These are phyloP conservation scores for Drosophila lacicola DNA, from an alignment of 2,888 invertebrate genomes.

Conservation along the genomic window DNA sequence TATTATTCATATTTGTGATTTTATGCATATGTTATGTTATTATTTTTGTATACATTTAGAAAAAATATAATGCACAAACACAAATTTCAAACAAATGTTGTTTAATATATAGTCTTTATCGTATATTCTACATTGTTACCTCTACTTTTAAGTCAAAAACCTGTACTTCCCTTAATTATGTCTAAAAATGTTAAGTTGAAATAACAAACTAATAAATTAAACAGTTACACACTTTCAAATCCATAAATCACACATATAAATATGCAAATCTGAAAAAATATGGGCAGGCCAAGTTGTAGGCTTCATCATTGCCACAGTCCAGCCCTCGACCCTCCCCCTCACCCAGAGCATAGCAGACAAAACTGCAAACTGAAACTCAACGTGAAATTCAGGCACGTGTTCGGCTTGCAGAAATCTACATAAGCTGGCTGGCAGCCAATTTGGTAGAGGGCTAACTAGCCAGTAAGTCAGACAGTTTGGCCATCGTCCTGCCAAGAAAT, in stretches of 20 bases:
- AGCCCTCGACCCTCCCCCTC: too few relatives aligned
- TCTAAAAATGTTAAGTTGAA: slow-evolving; percentile 10
- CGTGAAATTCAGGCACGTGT: slow-evolving; percentile 75
- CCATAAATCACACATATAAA: slow-evolving; percentile 79
- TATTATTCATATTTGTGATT: neutral
- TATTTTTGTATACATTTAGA: too few relatives aligned
- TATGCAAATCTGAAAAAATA: slow-evolving; percentile 75
- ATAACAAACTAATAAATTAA: slow-evolving; percentile 37
- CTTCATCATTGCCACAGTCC: slow-evolving; percentile 35
- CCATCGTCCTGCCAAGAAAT: slow-evolving; percentile 65
- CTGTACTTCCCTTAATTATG: slow-evolving; percentile 11
- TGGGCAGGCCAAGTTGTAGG: slow-evolving; percentile 57
- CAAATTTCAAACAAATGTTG: too few relatives aligned
- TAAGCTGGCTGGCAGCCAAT: slow-evolving; percentile 80
- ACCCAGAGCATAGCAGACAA: slow-evolving; percentile 33
- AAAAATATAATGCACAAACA: too few relatives aligned
- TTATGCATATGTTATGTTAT: neutral
- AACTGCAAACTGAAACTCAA: slow-evolving; percentile 69
- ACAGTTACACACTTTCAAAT: slow-evolving; percentile 51
- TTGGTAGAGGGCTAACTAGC: slow-evolving; percentile 73
- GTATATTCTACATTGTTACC: neutral
- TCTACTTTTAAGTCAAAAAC: neutral
- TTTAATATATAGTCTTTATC: too few relatives aligned
- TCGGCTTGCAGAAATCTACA: slow-evolving; percentile 75
- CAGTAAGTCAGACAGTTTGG: slow-evolving; percentile 60